Base-by-base conservation (phyloP, 1,140 invertebrate species). In the Drosophila seguyi region DNA sequence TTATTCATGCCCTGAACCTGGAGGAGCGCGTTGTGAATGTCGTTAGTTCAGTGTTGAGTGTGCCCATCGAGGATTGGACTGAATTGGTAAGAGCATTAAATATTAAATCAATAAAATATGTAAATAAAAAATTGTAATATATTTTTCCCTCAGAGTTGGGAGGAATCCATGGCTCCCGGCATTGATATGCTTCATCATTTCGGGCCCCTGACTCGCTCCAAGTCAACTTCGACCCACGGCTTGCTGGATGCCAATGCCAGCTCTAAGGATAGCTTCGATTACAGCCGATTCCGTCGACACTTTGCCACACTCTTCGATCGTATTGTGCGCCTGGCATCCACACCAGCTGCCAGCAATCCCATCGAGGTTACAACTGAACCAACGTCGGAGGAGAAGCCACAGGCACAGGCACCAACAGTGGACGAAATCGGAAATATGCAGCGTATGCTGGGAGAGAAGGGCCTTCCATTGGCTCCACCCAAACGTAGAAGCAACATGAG, bases 121-220 rank as follows among this genome's bases (percentile, higher is more conserved):
- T 38, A 22, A 68, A 20, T 45, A 36, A 18, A 53, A 52, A 34
- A 31, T 41, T 47, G 20, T 61, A 7, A 31, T 34, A 41, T 13
- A 48, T 50, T 52, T 52, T 29, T 44, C 27, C 36, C 10, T 0
- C 27, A 93, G 92, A 91, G 86, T 55, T 93, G 92, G 92, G 92
- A 93, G 58, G 92, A 92, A 81, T 91, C 90, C 25, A 91, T 91
- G 82, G 82, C 83, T 11, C 88, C 90, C 10, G 90, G 91, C 45
- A 91, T 93, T 29, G 91, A 92, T 79, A 92, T 92, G 88, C 59
- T 92, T 45, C 87, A 92, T 67, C 91, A 93, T 66, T 90, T 92
- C 65, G 92, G 92, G 14, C 91, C 92, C 1, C 57, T 93, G 2
- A 87, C 74, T 59, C 88, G 91, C 2, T 90, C 88, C 8, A 92